These are phyloP conservation scores for Mactra quadrangularis DNA, from an alignment of 1,140 invertebrate genomes.

Conservation along the genomic window DNA sequence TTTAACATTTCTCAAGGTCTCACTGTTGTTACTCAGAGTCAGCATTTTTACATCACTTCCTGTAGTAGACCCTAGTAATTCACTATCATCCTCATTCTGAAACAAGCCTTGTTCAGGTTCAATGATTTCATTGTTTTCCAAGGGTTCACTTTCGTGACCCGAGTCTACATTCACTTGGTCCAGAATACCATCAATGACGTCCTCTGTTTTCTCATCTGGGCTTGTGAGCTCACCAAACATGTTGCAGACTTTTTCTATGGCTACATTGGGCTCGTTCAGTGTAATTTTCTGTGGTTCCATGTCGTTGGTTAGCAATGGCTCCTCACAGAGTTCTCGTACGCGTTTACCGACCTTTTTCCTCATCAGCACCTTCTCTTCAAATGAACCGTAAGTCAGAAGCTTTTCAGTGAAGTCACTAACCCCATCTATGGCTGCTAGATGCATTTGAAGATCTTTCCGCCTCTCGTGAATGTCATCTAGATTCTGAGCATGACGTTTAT, in stretches of 20 bases:
- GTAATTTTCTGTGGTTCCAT: slow-evolving; percentile 62
- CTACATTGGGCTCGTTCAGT: slow-evolving; percentile 73
- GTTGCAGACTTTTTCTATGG: slow-evolving; percentile 77
- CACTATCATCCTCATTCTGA: slow-evolving; percentile 40
- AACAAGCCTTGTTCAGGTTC: slow-evolving; percentile 46
- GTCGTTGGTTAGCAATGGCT: slow-evolving; percentile 62
- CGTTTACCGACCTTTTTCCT: slow-evolving; percentile 75
- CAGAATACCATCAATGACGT: not conserved
- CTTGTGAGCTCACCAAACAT: slow-evolving; percentile 75
- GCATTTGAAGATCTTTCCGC: slow-evolving; percentile 66
- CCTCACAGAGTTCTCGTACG: slow-evolving; percentile 78
- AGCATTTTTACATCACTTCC: slow-evolving; percentile 69
- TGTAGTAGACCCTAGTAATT: slow-evolving; percentile 50
- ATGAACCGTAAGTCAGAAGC: slow-evolving; percentile 75
- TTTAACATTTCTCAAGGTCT: slow-evolving; percentile 65
- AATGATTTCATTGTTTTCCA: slow-evolving; percentile 66
- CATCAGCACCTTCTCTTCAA: slow-evolving; percentile 78
- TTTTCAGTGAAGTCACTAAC: slow-evolving; percentile 78
- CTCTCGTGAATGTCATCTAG: slow-evolving; percentile 68
- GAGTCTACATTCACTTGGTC: slow-evolving; percentile 48
- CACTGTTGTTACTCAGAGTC: slow-evolving; percentile 68
- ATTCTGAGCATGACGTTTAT: slow-evolving; percentile 69
- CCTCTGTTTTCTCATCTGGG: slow-evolving; percentile 12
- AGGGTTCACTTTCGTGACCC: slow-evolving; percentile 58
- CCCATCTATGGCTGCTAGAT: slow-evolving; percentile 74